A percentile compares a stretch with the other conserved stretches of the same genome.
These are phyloP conservation scores for Fissipunctia ypsillon DNA, from an alignment of 2,888 invertebrate genomes.

Conservation along the genomic window DNA sequence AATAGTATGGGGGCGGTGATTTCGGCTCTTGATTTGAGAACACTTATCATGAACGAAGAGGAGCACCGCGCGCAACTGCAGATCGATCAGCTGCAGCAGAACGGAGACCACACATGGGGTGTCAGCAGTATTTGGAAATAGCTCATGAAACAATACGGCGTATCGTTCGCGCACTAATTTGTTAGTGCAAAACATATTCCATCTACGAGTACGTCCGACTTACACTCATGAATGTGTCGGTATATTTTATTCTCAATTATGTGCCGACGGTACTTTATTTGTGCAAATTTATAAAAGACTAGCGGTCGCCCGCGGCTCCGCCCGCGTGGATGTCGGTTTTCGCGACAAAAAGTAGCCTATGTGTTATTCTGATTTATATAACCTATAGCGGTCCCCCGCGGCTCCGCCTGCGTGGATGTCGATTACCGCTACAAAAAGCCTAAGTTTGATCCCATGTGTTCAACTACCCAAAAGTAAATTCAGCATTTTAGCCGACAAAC, in stretches of 20 bases:
- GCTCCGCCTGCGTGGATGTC: too few species aligned
- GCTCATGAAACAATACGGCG: constrained; percentile 72
- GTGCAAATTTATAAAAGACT: constrained; percentile 79
- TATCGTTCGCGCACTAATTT: constrained; percentile 72
- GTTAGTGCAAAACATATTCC: constrained; percentile 73
- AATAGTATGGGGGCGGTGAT: constrained; percentile 65
- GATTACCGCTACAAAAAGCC: too few species aligned
- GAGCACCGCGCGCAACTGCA: constrained; percentile 49
- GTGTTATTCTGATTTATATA: too few species aligned
- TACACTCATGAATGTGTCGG: constrained; percentile 76
- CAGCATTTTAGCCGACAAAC: too few species aligned
- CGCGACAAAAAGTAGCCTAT: too few species aligned
- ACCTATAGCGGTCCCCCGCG: too few species aligned
- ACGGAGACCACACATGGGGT: constrained; percentile 35
- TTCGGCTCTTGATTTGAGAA: constrained; percentile 63
- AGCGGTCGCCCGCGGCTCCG: too few species aligned
- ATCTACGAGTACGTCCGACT: constrained; percentile 77
- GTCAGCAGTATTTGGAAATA: constrained; percentile 63
- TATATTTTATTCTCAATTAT: constrained; percentile 81
- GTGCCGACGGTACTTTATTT: constrained; percentile 81
- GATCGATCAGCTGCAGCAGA: constrained; percentile 38
- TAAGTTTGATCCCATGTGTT: too few species aligned
- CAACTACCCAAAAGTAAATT: too few species aligned
- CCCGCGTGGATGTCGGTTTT: too few species aligned
- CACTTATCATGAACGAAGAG: constrained; percentile 65